Percentiles rank a stretch among this genome's conserved stretches.
phyloP scores from a whole-genome alignment of 2,797 vertebrate species.

The Sebastes cheni region DNA sequence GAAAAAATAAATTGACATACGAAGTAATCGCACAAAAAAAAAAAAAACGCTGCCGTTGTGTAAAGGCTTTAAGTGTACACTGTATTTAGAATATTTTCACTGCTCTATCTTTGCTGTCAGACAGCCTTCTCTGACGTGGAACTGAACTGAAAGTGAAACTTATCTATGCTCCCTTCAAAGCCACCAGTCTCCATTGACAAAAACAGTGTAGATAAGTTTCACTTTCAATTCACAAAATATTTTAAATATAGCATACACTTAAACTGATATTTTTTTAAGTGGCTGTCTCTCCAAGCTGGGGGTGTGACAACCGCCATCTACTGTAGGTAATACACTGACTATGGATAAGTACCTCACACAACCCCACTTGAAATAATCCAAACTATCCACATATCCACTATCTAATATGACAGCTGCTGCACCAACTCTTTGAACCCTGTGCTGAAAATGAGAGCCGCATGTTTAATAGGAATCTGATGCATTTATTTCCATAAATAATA shows the following conservation, averaged over 20 bases:
- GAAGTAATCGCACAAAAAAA: too few species aligned
- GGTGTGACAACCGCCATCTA: not conserved
- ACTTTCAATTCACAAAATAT: not conserved
- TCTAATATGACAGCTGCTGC: slow-evolving; percentile 32
- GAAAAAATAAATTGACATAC: too few species aligned
- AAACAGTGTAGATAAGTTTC: not conserved
- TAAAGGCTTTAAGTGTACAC: too few species aligned
- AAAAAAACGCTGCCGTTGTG: too few species aligned
- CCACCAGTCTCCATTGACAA: not conserved
- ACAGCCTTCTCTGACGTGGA: not conserved
- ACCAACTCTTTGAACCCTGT: slow-evolving; percentile 23
- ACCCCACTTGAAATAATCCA: not conserved
- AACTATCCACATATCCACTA: not conserved
- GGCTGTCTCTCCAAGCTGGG: not conserved
- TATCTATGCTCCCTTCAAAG: not conserved
- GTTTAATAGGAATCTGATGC: slow-evolving; percentile 33
- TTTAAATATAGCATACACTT: not conserved
- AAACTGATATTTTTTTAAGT: not conserved
- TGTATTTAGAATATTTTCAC: not conserved
- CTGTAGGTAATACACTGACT: not conserved
- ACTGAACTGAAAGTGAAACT: not conserved
- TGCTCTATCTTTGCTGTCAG: rapidly evolving
- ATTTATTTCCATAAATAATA: slow-evolving; percentile 64
- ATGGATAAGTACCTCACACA: not conserved
- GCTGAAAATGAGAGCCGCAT: slow-evolving; percentile 35